These are phyloP conservation scores for Dipodomys ordii DNA, from an alignment of 2,113 vertebrate genomes.

Conservation along the genomic window DNA sequence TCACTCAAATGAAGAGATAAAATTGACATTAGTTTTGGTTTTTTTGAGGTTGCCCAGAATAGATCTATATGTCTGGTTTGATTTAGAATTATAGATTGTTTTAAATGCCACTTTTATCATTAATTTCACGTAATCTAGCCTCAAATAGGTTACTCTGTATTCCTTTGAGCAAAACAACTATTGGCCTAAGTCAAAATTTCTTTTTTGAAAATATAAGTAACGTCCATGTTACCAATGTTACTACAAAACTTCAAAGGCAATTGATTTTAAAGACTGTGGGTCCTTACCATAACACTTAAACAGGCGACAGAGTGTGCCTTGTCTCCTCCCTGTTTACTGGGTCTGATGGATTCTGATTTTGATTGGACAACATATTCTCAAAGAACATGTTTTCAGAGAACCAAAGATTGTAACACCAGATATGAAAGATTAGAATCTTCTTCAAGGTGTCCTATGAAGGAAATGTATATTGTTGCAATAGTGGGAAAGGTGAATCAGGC, in stretches of 20 bases:
- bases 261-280: neutral
- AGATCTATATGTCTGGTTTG: neutral
- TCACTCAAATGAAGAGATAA: neutral
- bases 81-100: conserved; percentile 25
- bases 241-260: neutral
- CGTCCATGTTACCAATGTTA: neutral
- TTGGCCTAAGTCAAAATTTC: neutral
- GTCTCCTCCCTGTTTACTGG: neutral
- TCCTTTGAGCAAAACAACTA: conserved; percentile 6
- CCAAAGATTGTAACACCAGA: neutral
- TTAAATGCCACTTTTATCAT: neutral
- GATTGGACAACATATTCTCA: neutral
- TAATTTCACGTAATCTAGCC: neutral
- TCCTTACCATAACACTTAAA: neutral
- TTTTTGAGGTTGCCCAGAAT: neutral
- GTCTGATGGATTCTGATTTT: conserved; percentile 12
- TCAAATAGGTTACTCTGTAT: conserved; percentile 5
- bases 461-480: neutral
- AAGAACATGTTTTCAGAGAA: conserved; percentile 34
- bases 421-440: neutral
- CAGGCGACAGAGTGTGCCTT: neutral
- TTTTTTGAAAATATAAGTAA: conserved; percentile 19
- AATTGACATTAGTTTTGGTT: neutral
- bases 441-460: neutral
- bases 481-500: neutral